Evolutionary conservation across 2,113 vertebrate species (phyloP), one percentile per base, ranked within the genome.

Genomic region (Leptocoma aspasia): DNA sequence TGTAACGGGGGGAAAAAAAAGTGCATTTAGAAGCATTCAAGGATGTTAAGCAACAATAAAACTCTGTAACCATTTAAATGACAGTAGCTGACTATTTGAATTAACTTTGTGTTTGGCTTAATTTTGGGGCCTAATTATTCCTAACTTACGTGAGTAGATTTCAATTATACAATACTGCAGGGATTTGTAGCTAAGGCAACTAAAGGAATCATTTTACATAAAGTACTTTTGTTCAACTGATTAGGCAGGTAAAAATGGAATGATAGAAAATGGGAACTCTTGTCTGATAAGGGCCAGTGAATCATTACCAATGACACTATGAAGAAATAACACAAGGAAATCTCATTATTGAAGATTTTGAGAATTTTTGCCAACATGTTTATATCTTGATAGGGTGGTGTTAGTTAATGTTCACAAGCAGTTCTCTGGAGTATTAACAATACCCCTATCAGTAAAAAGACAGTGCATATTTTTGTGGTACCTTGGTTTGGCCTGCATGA

Each of bases 171-270:
- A 95, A 96, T 98, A 95, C 98, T 97, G 86, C 68, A 92, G 98
- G 98, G 98, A 98, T 98, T 98, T 98, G 97, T 98, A 98, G 94
- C 98, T 98, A 98, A 97, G 97, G 97, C 97, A 98, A 98, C 98
- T 97, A 92, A 97, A 98, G 97, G 97, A 98, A 97, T 98, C 94
- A 97, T 97, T 98, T 98, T 97, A 98, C 98, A 96, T 96, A 96
- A 97, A 98, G 97, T 97, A 97, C 96, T 98, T 98, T 97, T 98
- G 96, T 98, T 98, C 96, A 97, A 82, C 95, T 96, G 98, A 98
- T 98, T 97, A 98, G 92, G 82, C 89, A 97, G 96, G 98, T 98
- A 97, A 97, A 97, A 98, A 97, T 76, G 53, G 94, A 97, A 95
- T 93, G 95, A 95, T 95, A 92, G 96, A 98, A 98, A 97, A 97